These are phyloP conservation scores for Actinostola sp. DNA, from an alignment of 92 coral and sea anemone genomes.

Conservation along the genomic window DNA sequence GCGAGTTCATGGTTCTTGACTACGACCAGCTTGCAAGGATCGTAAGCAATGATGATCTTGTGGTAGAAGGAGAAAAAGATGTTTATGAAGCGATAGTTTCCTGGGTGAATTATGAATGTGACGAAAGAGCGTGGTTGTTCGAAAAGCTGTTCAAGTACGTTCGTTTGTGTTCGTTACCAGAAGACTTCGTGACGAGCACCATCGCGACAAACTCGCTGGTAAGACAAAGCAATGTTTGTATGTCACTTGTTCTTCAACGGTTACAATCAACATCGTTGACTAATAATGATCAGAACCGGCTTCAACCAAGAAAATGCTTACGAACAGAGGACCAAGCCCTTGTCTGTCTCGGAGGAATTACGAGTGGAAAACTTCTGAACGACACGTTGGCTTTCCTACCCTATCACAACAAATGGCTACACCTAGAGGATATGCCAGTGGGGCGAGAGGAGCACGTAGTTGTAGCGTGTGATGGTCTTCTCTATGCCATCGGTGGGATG, in stretches of 20 bases:
- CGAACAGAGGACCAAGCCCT: slow-evolving; percentile 32
- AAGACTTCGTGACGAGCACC: slow-evolving; percentile 48
- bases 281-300: neutral
- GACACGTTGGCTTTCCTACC: slow-evolving; percentile 39
- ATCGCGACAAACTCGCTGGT: slow-evolving; percentile 58
- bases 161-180: slow-evolving; percentile 62
- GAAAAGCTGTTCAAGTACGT: slow-evolving; percentile 59
- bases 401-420: slow-evolving; percentile 39
- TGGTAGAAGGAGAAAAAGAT: slow-evolving; percentile 64
- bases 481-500: slow-evolving; percentile 66
- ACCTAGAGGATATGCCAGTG: slow-evolving; percentile 45
- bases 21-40: slow-evolving; percentile 38
- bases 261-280: slow-evolving; percentile 14
- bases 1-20: slow-evolving; percentile 44
- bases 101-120: slow-evolving; percentile 65
- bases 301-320: slow-evolving; percentile 58
- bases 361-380: slow-evolving; percentile 49
- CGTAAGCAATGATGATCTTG: slow-evolving; percentile 60
- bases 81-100: slow-evolving; percentile 71
- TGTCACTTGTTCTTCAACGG: slow-evolving; percentile 49
- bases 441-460: slow-evolving; percentile 72
- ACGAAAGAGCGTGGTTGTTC: slow-evolving; percentile 54
- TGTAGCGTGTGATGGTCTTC: slow-evolving; percentile 43
- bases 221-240: slow-evolving; percentile 38
- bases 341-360: slow-evolving; percentile 55